Conservation (phyloP, 2,888 invertebrate species). For the Lasius fuliginosus region DNA sequence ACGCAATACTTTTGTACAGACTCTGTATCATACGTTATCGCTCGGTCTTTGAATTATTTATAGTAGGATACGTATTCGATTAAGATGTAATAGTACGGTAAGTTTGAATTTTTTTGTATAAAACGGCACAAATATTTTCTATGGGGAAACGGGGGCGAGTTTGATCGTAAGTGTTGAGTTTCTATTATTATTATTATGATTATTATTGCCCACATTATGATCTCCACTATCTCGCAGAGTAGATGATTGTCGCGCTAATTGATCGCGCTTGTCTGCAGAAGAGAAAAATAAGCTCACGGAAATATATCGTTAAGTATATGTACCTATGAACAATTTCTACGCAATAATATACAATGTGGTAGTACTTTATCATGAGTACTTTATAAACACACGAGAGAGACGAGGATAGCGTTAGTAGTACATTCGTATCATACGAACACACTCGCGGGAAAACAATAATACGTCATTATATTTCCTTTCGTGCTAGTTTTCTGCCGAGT, state of each 20-base stretch:
- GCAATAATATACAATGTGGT: constrained; percentile 44
- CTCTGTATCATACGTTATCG: constrained; percentile 78
- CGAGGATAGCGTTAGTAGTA: constrained; percentile 26
- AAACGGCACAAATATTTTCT: constrained; percentile 79
- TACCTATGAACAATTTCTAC: constrained; percentile 47
- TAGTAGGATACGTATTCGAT: constrained; percentile 70
- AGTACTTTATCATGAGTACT: constrained; percentile 27
- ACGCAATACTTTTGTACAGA: constrained; percentile 78
- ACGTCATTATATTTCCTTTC: background rate
- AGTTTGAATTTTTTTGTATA: constrained; percentile 74
- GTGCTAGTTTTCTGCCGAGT: constrained; percentile 7
- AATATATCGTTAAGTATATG: constrained; percentile 40
- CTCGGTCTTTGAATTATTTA: constrained; percentile 65
- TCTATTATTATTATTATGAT: constrained; percentile 37
- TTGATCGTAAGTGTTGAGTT: constrained; percentile 71
- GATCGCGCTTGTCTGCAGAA: constrained; percentile 1
- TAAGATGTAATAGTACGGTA: constrained; percentile 53
- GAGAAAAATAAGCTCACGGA: constrained; percentile 18
- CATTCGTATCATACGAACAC: background rate
- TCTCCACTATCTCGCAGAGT: background rate
- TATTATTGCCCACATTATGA: background rate
- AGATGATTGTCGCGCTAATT: constrained; percentile 39
- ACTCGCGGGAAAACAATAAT: constrained; percentile 20
- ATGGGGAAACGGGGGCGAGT: constrained; percentile 62
- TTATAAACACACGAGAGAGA: constrained; percentile 8